Evolutionary conservation across 2,888 invertebrate species (phyloP).

Genomic region (Watsonalla cultraria): DNA sequence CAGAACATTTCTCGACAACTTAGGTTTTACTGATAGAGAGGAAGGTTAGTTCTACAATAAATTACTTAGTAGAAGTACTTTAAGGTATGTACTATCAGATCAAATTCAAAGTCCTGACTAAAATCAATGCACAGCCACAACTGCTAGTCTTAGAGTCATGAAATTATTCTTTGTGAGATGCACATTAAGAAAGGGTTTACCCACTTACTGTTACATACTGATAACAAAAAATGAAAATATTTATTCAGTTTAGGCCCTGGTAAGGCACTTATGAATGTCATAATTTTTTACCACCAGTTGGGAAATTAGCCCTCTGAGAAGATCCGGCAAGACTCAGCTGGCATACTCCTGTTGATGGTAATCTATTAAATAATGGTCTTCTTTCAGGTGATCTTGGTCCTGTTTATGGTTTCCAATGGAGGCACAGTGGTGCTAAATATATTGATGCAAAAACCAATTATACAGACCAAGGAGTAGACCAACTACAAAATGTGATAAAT

Average conservation of each 20-base stretch:
- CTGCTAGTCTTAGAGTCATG: not conserved
- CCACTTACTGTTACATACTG: too few species aligned
- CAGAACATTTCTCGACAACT: constrained; percentile 90
- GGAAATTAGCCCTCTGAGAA: too few species aligned
- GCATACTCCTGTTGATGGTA: not conserved
- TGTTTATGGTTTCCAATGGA: constrained; percentile 99
- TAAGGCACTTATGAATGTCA: too few species aligned
- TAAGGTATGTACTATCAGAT: too few species aligned
- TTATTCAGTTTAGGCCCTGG: too few species aligned
- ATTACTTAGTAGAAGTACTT: not conserved
- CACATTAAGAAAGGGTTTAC: too few species aligned
- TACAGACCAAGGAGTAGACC: constrained; percentile 91
- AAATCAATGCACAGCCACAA: too few species aligned
- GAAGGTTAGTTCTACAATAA: constrained; percentile 79
- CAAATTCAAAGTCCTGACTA: too few species aligned
- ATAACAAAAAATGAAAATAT: too few species aligned
- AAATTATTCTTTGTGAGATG: not conserved
- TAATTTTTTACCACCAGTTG: too few species aligned
- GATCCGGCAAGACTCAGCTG: too few species aligned
- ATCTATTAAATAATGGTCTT: not conserved
- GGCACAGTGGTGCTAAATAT: constrained; percentile 97
- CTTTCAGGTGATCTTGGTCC: constrained; percentile 93
- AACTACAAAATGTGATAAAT: constrained; percentile 88
- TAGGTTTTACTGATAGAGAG: constrained; percentile 89
- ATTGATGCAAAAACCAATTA: constrained; percentile 90